These are phyloP conservation scores for Elmis aenea DNA, from an alignment of 2,888 invertebrate species.

Conservation along the genomic window DNA sequence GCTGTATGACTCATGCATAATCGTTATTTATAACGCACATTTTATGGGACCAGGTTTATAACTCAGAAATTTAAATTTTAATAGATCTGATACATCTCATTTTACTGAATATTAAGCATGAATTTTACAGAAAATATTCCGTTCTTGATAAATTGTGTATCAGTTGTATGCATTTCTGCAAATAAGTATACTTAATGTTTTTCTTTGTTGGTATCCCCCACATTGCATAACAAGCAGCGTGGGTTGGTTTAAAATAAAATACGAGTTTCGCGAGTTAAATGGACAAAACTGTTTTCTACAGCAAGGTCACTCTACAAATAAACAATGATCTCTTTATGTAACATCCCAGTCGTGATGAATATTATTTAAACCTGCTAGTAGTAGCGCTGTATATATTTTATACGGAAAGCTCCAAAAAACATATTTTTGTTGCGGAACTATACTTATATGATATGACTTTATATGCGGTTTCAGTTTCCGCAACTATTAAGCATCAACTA, in stretches of 20 bases:
- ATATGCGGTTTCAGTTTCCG: constrained; percentile 8
- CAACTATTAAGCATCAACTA: constrained; percentile 1
- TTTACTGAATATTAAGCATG: too few species aligned
- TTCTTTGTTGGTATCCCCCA: not conserved
- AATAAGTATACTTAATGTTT: too few species aligned
- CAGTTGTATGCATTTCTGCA: too few species aligned
- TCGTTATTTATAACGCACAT: constrained; percentile 4
- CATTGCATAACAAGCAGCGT: constrained; percentile 15
- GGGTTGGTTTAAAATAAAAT: constrained; percentile 15
- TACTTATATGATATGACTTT: constrained; percentile 4
- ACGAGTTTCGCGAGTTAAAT: constrained; percentile 24
- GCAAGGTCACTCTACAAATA: constrained; percentile 28
- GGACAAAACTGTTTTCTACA: constrained; percentile 28
- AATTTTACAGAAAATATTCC: too few species aligned
- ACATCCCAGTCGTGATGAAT: constrained; percentile 12
- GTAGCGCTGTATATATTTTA: constrained; percentile 2
- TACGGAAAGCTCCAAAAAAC: too few species aligned
- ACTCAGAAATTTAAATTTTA: too few species aligned
- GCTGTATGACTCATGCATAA: constrained; percentile 11
- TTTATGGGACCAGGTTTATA: constrained; percentile 2
- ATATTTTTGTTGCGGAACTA: constrained; percentile 7
- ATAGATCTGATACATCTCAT: too few species aligned
- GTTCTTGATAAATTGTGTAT: too few species aligned
- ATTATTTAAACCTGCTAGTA: too few species aligned
- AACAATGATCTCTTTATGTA: constrained; percentile 28